These are phyloP conservation scores for Crossaster papposus DNA, from an alignment of 53 echinoderm and acorn worm genomes.

Conservation along the genomic window DNA sequence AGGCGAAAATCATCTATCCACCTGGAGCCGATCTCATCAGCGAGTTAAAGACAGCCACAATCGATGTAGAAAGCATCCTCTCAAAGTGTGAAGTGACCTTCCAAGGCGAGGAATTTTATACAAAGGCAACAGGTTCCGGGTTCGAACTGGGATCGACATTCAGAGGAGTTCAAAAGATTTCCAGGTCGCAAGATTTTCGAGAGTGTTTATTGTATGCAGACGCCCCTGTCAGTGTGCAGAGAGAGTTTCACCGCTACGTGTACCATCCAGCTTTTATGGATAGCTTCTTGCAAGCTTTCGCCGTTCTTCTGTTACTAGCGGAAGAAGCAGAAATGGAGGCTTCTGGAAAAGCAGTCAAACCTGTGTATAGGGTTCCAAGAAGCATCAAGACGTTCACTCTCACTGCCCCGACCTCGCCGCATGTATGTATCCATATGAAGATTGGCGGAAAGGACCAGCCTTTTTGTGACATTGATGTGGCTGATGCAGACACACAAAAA, in stretches of 20 bases:
- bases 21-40: neutral
- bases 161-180: constrained; percentile 6
- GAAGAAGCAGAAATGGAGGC: neutral
- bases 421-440: constrained; percentile 31
- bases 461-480: constrained; percentile 47
- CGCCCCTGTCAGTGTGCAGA: constrained; percentile 54
- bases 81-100: neutral
- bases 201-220: constrained; percentile 55
- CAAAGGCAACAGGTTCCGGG: constrained; percentile 22
- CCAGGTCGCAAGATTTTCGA: neutral
- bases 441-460: neutral
- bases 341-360: neutral
- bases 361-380: constrained; percentile 58
- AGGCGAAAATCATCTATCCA: neutral
- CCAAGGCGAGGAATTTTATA: constrained; percentile 31
- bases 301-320: constrained; percentile 7
- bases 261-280: constrained; percentile 81
- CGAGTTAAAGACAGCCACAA: neutral
- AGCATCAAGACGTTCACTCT: constrained; percentile 30
- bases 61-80: constrained; percentile 21
- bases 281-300: constrained; percentile 34
- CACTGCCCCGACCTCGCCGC: constrained; percentile 9
- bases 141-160: constrained; percentile 68
- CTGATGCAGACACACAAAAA: constrained; percentile 60
- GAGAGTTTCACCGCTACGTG: constrained; percentile 55